Evolutionary conservation across 2,113 vertebrate species (phyloP).

Genomic region (Rhinichthys klamathensis): DNA sequence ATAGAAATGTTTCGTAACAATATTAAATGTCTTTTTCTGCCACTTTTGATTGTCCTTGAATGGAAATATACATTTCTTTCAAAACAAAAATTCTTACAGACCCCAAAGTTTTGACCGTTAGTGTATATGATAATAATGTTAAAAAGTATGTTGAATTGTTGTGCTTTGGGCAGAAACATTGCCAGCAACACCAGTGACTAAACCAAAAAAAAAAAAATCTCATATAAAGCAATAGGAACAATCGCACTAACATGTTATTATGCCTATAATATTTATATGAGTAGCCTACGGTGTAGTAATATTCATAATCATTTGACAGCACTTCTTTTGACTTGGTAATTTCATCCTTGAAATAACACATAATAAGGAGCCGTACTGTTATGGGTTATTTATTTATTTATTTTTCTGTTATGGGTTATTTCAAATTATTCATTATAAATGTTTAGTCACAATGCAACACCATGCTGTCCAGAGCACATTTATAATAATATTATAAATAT

Average conservation of each 20-base stretch:
- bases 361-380: conserved; percentile 13
- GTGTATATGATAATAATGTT: background rate
- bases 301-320: conserved; percentile 13
- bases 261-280: conserved; percentile 19
- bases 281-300: conserved; percentile 25
- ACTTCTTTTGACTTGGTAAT: conserved; percentile 13
- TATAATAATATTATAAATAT: no score
- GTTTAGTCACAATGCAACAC: background rate
- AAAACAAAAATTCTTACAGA: background rate
- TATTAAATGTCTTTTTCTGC: background rate
- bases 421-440: background rate
- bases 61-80: background rate
- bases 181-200: background rate
- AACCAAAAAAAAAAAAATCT: conserved; percentile 6
- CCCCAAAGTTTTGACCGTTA: background rate
- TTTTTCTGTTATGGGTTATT: conserved; percentile 9
- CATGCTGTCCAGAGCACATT: background rate
- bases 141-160: background rate
- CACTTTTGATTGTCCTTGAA: background rate
- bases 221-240: background rate
- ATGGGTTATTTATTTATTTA: background rate
- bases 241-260: conserved; percentile 11
- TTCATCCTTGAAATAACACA: conserved; percentile 36
- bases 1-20: background rate
- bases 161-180: background rate